Conservation (phyloP, 2,888 invertebrate species). For the Chrysina gloriosa region DNA sequence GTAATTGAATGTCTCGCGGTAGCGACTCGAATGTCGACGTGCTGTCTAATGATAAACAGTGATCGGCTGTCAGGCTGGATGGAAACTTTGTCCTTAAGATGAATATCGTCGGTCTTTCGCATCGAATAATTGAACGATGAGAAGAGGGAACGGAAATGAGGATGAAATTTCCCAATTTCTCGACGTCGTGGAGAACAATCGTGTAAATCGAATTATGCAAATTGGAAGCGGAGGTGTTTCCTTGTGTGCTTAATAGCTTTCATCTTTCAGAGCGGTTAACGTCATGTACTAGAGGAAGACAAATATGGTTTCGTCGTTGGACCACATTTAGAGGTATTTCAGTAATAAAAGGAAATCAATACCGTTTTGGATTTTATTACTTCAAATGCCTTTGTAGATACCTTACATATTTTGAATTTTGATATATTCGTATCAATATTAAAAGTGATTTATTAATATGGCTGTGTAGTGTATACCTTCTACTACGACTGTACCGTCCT, state of each 20-base stretch:
- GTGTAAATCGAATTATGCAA: slow-evolving; percentile 31
- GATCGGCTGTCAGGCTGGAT: slow-evolving; percentile 49
- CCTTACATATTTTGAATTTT: too few species aligned
- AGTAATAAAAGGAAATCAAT: too few species aligned
- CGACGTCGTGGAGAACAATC: slow-evolving; percentile 28
- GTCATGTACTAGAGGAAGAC: not conserved
- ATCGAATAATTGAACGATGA: slow-evolving; percentile 34
- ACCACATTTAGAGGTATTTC: too few species aligned
- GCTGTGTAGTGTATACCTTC: too few species aligned
- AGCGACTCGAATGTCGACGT: slow-evolving; percentile 44
- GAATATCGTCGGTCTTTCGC: slow-evolving; percentile 44
- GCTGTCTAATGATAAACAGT: slow-evolving; percentile 53
- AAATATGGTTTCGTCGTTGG: not conserved
- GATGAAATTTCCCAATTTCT: slow-evolving; percentile 35
- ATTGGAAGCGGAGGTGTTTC: slow-evolving; percentile 16
- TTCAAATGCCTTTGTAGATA: too few species aligned
- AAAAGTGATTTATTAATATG: too few species aligned
- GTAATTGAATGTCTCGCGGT: slow-evolving; percentile 55
- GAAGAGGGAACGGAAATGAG: slow-evolving; percentile 18
- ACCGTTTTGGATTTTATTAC: too few species aligned
- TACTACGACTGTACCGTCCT: too few species aligned
- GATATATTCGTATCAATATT: too few species aligned
- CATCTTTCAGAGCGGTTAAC: not conserved
- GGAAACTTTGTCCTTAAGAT: slow-evolving; percentile 53
- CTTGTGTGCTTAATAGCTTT: slow-evolving; percentile 29